Evolutionary conservation across 2,888 invertebrate species (phyloP), one percentile per base, ranked within the genome.

Genomic region (Parasteatoda lunata): DNA sequence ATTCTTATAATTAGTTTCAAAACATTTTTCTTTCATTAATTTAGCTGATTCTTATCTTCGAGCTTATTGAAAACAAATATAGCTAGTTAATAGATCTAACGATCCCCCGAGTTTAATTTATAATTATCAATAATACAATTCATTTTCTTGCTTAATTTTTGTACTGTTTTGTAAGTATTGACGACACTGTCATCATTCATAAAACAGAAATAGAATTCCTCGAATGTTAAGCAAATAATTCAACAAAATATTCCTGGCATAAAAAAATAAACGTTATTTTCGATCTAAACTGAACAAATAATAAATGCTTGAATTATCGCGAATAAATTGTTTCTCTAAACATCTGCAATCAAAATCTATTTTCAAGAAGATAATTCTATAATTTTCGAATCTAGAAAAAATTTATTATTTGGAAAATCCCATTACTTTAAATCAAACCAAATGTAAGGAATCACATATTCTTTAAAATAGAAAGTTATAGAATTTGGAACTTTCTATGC

Each of bases 371-470:
- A 51, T 68, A 68, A 77, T 77, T 66, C 66, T 52, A 66, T 68
- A n/a, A 59, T 59, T n/a, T 30, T 30, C 30, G 8, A 59, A 59
- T 59, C n/a, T 59, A 4, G n/a, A 59, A 8, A n/a, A 59, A 59
- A 59, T 8, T 3, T 4, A 59, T 59, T 59, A 13, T 7, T 59
- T 13, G 7, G 59, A n/a, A 47, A 81, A 73, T 81, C 80, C 68
- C 73, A 81, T 81, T 73, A 73, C 80, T 66, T 52, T 73, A 73
- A 81, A 81, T 73, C 80, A 73, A 71, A 71, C 71, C 68, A 81
- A 73, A 73, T 51, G 73, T 30, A 68, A 72, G 68, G 68, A 81
- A 73, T 81, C 73, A 73, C 72, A 73, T 72, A 73, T 66, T 73
- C 66, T 73, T 73, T 13, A 81, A 81, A 59, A 73, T 15, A 68